Evolutionary conservation across 2,113 vertebrate species (phyloP).

Genomic region (Zapornia atra): DNA sequence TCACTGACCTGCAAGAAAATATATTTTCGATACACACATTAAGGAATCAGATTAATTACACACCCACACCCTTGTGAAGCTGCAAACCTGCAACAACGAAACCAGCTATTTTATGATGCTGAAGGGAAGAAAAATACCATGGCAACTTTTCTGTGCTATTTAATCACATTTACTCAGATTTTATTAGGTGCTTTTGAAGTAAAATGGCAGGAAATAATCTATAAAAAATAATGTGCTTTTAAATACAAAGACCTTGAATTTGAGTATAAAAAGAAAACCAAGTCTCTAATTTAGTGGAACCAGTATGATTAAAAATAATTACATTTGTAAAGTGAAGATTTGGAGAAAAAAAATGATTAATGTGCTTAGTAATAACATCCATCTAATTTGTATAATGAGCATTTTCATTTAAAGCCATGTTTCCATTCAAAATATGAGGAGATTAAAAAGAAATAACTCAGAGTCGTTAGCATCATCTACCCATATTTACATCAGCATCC

Average conservation of each 20-base stretch:
- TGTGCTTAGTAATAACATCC: conserved; percentile 53
- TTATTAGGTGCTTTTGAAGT: conserved; percentile 47
- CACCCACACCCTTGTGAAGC: not conserved
- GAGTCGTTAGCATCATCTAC: not conserved
- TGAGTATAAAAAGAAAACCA: conserved; percentile 8
- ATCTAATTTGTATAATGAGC: conserved; percentile 59
- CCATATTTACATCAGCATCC: not conserved
- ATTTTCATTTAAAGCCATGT: conserved; percentile 50
- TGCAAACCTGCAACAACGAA: not conserved
- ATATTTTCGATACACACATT: not conserved
- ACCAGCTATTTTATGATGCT: not conserved
- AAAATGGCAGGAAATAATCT: conserved; percentile 49
- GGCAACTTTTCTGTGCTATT: conserved; percentile 22
- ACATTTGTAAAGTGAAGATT: conserved; percentile 48
- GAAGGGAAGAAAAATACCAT: conserved; percentile 36
- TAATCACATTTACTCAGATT: conserved; percentile 46
- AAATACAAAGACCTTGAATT: conserved; percentile 29
- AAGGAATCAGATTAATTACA: conserved; percentile 11
- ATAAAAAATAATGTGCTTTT: conserved; percentile 35
- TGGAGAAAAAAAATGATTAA: conserved; percentile 55
- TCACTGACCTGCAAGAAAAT: not conserved
- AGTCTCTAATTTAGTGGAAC: conserved; percentile 64
- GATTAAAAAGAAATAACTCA: conserved; percentile 50
- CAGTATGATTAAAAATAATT: conserved; percentile 64
- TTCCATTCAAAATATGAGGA: conserved; percentile 28